phyloP scores from a whole-genome alignment of 2,888 invertebrate species.

The Magallana nippona region DNA sequence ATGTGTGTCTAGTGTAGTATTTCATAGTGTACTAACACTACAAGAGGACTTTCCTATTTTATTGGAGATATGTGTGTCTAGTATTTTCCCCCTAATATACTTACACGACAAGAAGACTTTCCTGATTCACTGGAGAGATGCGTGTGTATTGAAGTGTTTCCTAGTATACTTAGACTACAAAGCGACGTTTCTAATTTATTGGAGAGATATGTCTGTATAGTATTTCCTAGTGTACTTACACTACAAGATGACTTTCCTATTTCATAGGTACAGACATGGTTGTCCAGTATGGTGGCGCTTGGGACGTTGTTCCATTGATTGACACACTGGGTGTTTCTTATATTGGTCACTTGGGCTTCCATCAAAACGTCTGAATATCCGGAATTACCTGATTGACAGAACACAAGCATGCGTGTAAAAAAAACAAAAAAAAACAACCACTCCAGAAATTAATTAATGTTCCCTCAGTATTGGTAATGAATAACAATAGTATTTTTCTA shows the following conservation, averaged over 20 bases:
- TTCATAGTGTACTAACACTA: background rate
- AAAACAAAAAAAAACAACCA: too few relatives aligned
- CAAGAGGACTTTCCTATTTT: background rate
- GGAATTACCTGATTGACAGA: background rate
- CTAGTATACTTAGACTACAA: background rate
- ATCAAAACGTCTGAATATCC: constrained; percentile 9
- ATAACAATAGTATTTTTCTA: too few relatives aligned
- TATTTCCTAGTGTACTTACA: background rate
- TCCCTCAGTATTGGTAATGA: too few relatives aligned
- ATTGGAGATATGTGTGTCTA: background rate
- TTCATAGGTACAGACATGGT: background rate
- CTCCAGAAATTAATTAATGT: too few relatives aligned
- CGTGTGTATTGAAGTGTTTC: too few relatives aligned
- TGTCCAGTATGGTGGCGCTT: background rate
- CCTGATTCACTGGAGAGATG: too few relatives aligned
- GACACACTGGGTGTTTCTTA: constrained; percentile 8
- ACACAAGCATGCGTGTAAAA: too few relatives aligned
- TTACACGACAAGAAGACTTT: background rate
- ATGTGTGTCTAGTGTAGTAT: background rate
- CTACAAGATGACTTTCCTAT: constrained; percentile 9
- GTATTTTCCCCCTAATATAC: background rate
- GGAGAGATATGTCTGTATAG: background rate
- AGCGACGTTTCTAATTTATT: background rate
- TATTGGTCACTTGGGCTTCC: constrained; percentile 2
- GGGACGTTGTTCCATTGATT: background rate